Percentiles rank a stretch among this genome's conserved stretches.
phyloP scores from a whole-genome alignment of 2,113 vertebrate genomes.

The Pampusana beccarii region DNA sequence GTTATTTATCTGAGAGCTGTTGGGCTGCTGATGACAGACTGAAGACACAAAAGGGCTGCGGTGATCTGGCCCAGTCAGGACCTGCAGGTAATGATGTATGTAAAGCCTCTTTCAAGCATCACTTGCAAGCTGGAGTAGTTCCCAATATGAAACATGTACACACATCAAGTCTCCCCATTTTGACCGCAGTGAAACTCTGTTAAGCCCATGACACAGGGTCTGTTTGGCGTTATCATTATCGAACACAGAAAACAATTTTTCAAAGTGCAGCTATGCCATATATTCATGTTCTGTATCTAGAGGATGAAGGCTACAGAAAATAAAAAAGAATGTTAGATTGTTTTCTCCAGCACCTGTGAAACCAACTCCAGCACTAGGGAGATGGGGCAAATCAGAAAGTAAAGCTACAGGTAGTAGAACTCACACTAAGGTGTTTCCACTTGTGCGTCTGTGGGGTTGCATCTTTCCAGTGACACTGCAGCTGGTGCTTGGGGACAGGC shows the following conservation, averaged over 20 bases:
- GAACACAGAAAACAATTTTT: neutral
- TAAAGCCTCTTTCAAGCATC: neutral
- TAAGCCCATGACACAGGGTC: neutral
- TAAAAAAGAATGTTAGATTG: neutral
- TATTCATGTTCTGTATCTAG: neutral
- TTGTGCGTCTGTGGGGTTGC: neutral
- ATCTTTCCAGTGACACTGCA: neutral
- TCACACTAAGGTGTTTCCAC: neutral
- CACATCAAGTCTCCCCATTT: neutral
- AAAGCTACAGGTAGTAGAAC: neutral
- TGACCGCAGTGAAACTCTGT: neutral
- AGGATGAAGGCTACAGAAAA: neutral
- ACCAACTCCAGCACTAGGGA: neutral
- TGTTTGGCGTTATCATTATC: neutral
- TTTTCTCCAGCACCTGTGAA: neutral
- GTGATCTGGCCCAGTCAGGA: neutral
- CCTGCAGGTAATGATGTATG: neutral
- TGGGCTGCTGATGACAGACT: neutral
- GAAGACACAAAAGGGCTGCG: neutral
- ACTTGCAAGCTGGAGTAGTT: neutral
- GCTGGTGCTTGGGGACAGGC: neutral
- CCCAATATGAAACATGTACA: accelerated
- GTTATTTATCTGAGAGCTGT: neutral
- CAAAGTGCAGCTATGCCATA: neutral
- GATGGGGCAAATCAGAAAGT: neutral